Percentiles rank a stretch among this genome's conserved stretches.
Evolutionary conservation across 2,113 vertebrate species (phyloP).

Genomic region (Lethenteron reissneri): DNA sequence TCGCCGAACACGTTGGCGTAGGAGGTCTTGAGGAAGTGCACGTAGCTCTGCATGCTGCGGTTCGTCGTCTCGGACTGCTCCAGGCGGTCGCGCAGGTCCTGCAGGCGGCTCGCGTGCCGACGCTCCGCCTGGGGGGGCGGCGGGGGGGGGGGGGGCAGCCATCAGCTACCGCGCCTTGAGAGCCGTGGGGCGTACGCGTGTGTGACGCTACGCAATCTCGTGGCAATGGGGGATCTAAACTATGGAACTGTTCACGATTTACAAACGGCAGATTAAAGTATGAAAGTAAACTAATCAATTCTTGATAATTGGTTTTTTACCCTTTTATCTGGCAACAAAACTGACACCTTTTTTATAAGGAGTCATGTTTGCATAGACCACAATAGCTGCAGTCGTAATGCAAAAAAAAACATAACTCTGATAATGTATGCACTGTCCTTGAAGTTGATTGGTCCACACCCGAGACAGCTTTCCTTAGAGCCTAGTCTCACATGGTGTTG

Average conservation of each 20-base stretch:
- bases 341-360: too few species aligned
- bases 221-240: not conserved
- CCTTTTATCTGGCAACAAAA: too few species aligned
- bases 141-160: not conserved
- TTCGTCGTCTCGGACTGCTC: constrained; percentile 77
- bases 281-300: not conserved
- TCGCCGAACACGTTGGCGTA: constrained; percentile 71
- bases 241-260: not conserved
- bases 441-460: too few species aligned
- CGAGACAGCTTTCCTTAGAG: too few species aligned
- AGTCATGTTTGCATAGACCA: too few species aligned
- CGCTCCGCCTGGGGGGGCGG: constrained; percentile 29
- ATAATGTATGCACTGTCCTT: too few species aligned
- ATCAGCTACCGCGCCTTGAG: not conserved
- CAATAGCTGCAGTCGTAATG: too few species aligned
- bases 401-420: too few species aligned
- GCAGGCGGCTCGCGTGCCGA: constrained; percentile 43
- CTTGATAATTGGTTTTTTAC: too few species aligned
- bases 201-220: not conserved
- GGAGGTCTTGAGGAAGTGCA: constrained; percentile 76
- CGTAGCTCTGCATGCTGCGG: constrained; percentile 75
- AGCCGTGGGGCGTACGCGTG: not conserved
- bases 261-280: not conserved
- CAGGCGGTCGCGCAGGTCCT: constrained; percentile 59
- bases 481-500: too few species aligned